Evolutionary conservation across 1,140 invertebrate species (phyloP), one percentile per base, ranked within the genome.

Genomic region (Augochlora pura): DNA sequence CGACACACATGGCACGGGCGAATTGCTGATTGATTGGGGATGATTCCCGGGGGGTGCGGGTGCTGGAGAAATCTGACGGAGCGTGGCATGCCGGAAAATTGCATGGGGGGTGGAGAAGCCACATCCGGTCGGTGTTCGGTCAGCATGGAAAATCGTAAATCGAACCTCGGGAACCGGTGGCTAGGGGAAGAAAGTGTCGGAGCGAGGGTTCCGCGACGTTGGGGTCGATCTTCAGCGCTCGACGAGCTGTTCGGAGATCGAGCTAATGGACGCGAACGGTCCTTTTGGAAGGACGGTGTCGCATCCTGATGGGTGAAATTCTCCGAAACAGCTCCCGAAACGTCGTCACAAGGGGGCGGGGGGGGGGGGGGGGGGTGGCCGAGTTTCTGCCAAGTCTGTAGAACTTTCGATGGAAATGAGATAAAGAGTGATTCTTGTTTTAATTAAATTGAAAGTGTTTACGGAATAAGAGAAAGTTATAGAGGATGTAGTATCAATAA

Each of bases 61-160:
- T 4, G 16, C 14, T n/a, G 39, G 69, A 54, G 14, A 39, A 79
- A 68, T 84, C 73, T 67, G 63, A 21, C 65, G 39, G 63, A 60
- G 60, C 42, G 74, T 78, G 71, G 23, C 39, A 59, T 67, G 77
- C 27, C 38, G 72, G 77, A 63, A 78, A 68, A 84, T 82, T 84
- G 73, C 65, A 63, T 52, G 10, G 38, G 27, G n/a, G 59, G 38
- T 42, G 42, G 42, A 76, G 63, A 67, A 62, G 81, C 67, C 77
- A 75, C 68, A 80, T 80, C 49, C 71, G 62, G 60, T 25, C n/a
- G 49, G 80, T 70, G 84, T 80, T 84, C 79, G 88, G 82, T 85
- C 83, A 85, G 84, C 80, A 81, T 85, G 81, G 75, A 79, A 84
- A 83, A 87, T 88, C 75, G 84, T 75, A 79, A 77, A 84, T 83